Conservation (phyloP, 2,888 invertebrate genomes). For the Andrena minutula region DNA sequence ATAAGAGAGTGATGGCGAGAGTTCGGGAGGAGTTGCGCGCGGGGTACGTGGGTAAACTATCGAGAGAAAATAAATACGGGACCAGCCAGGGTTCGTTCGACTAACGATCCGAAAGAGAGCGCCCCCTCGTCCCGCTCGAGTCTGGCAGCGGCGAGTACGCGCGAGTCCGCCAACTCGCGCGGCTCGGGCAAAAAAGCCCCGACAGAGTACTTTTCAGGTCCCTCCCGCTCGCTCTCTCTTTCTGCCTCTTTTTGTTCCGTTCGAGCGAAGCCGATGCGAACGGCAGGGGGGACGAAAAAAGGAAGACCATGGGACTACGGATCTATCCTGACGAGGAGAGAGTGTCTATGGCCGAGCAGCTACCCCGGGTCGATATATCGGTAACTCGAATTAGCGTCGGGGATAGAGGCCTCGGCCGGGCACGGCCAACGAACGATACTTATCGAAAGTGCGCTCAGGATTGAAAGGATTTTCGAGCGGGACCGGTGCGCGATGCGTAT, state of each 20-base stretch:
- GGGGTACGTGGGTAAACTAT: conserved; percentile 61
- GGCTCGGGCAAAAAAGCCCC: conserved; percentile 40
- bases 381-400: conserved; percentile 53
- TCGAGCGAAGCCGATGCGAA: conserved; percentile 46
- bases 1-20: conserved; percentile 10
- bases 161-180: conserved; percentile 35
- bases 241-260: conserved; percentile 51
- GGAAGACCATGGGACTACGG: conserved; percentile 26
- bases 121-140: conserved; percentile 1
- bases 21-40: not conserved
- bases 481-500: conserved; percentile 25
- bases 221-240: conserved; percentile 20
- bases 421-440: conserved; percentile 52
- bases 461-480: conserved; percentile 43
- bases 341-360: conserved; percentile 17
- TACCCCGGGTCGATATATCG: conserved; percentile 45
- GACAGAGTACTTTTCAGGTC: conserved; percentile 57
- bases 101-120: conserved; percentile 62
- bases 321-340: conserved; percentile 40
- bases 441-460: conserved; percentile 50
- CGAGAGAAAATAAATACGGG: conserved; percentile 71
- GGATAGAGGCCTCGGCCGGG: conserved; percentile 29
- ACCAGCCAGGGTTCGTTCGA: conserved; percentile 63
- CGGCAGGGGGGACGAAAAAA: not conserved
- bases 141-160: conserved; percentile 33